Conservation (phyloP, 2,797 vertebrate species). For the Poliocrania exsul region DNA sequence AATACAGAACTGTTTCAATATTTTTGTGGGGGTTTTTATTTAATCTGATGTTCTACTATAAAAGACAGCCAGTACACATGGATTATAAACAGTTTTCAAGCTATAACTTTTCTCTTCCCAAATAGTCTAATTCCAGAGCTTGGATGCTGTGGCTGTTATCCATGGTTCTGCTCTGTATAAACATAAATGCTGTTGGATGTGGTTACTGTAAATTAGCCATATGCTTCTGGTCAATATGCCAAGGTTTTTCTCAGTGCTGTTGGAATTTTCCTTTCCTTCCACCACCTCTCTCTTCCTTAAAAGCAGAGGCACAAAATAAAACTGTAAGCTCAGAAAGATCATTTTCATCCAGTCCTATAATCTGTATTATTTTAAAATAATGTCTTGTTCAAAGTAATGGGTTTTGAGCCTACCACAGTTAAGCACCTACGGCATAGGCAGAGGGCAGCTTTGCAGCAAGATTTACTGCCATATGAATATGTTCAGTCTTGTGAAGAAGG, state of each 20-base stretch:
- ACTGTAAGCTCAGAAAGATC: not conserved
- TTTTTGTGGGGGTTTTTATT: constrained; percentile 28
- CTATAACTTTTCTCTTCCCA: constrained; percentile 25
- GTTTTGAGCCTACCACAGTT: not conserved
- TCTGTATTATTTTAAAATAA: not conserved
- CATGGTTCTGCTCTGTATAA: not conserved
- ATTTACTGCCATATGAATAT: not conserved
- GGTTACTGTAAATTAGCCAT: not conserved
- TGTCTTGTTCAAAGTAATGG: not conserved
- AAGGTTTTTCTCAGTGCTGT: not conserved
- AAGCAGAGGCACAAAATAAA: not conserved
- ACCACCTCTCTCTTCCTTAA: not conserved
- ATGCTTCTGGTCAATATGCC: not conserved
- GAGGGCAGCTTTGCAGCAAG: not conserved
- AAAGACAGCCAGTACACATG: constrained; percentile 22
- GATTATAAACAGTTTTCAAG: constrained; percentile 60
- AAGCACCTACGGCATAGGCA: not conserved
- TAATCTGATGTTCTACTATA: constrained; percentile 31
- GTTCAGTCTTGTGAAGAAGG: not conserved
- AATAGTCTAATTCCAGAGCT: not conserved
- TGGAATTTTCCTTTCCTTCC: not conserved
- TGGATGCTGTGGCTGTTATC: not conserved
- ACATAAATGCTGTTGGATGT: not conserved
- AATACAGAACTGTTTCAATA: constrained; percentile 19
- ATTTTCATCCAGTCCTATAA: not conserved